These are phyloP conservation scores for Calephelis perditalis DNA, from an alignment of 2,888 invertebrate species.

Conservation along the genomic window DNA sequence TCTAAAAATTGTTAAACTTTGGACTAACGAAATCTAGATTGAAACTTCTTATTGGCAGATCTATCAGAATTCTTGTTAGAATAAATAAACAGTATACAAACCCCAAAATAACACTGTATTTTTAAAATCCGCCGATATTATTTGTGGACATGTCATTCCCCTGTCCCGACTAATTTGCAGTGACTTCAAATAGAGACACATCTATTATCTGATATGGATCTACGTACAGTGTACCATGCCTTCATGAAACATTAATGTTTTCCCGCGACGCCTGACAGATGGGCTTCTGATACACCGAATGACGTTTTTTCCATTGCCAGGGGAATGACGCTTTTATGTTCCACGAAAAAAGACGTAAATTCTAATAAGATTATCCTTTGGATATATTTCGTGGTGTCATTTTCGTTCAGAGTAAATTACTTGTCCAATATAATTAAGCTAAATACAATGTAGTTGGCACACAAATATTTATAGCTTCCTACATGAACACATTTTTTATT, in stretches of 20 bases:
- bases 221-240: slow-evolving; percentile 42
- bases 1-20: too few species aligned
- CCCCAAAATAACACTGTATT: background rate
- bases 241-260: slow-evolving; percentile 71
- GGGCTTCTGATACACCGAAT: slow-evolving; percentile 56
- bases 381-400: slow-evolving; percentile 41
- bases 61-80: slow-evolving; percentile 12
- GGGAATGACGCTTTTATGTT: slow-evolving; percentile 29
- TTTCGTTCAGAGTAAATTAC: slow-evolving; percentile 37
- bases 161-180: slow-evolving; percentile 37
- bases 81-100: slow-evolving; percentile 10
- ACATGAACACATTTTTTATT: too few species aligned
- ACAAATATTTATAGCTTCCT: too few species aligned
- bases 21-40: too few species aligned
- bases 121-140: slow-evolving; percentile 1
- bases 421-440: slow-evolving; percentile 29
- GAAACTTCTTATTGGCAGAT: too few species aligned
- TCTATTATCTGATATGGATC: slow-evolving; percentile 75
- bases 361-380: slow-evolving; percentile 29
- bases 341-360: slow-evolving; percentile 24
- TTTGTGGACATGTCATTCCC: slow-evolving; percentile 12
- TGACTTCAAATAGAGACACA: slow-evolving; percentile 58
- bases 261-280: slow-evolving; percentile 55
- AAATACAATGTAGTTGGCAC: background rate
- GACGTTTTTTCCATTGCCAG: slow-evolving; percentile 39